These are phyloP conservation scores for Timema podura DNA, from an alignment of 2,888 invertebrate genomes.

Conservation along the genomic window DNA sequence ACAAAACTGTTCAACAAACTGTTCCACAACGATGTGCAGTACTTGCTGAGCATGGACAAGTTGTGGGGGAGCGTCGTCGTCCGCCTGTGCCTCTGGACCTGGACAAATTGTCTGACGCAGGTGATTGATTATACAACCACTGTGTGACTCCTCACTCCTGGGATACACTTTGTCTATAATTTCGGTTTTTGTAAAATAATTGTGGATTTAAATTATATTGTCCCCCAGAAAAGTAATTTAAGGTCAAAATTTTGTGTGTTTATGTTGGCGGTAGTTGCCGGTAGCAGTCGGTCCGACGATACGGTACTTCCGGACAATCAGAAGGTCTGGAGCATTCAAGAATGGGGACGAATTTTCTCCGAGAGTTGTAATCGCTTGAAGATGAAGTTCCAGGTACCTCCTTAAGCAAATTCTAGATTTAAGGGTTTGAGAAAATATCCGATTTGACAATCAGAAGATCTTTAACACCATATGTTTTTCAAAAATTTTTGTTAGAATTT, in stretches of 20 bases:
- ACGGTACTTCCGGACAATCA: conserved; percentile 65
- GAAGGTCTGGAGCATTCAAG: conserved; percentile 70
- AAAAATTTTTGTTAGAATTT: too few relatives aligned
- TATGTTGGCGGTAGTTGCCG: conserved; percentile 41
- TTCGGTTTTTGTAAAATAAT: too few relatives aligned
- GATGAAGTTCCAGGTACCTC: conserved; percentile 48
- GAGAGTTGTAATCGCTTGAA: conserved; percentile 63
- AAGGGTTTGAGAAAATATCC: too few relatives aligned
- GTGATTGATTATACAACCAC: conserved; percentile 14
- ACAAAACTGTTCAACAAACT: conserved; percentile 87
- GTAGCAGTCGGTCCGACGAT: conserved; percentile 50
- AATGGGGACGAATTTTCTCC: conserved; percentile 69
- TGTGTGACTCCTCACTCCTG: neutral
- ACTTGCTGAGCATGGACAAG: conserved; percentile 89
- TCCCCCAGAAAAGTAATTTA: too few relatives aligned
- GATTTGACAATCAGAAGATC: too few relatives aligned
- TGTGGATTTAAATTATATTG: too few relatives aligned
- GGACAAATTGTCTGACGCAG: conserved; percentile 31
- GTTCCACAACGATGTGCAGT: conserved; percentile 91
- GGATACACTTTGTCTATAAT: conserved; percentile 13
- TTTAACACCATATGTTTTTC: too few relatives aligned
- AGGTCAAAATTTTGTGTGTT: too few relatives aligned
- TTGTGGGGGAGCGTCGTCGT: conserved; percentile 84
- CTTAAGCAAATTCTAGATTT: too few relatives aligned
- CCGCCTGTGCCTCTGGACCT: conserved; percentile 71